phyloP scores from a whole-genome alignment of 2,797 vertebrate species.

The Cebuella pygmaea region DNA sequence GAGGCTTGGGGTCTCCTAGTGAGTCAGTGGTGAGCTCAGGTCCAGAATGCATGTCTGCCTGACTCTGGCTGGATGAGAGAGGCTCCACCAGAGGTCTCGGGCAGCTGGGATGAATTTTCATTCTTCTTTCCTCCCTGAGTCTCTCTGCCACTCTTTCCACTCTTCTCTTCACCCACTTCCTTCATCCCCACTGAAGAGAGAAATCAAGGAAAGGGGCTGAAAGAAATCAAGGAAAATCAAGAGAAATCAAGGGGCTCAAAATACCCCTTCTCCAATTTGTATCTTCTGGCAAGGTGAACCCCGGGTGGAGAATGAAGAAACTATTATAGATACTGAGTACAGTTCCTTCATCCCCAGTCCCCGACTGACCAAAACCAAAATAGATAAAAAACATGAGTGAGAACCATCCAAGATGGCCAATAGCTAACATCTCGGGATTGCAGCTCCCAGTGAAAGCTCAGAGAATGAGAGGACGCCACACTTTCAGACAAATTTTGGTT shows the following conservation, averaged over 20 bases:
- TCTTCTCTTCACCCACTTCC: not conserved
- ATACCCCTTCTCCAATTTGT: not conserved
- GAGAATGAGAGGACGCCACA: no score
- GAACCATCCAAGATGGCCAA: no score
- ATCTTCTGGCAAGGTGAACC: not conserved
- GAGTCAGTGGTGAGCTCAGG: not conserved
- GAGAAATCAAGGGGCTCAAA: not conserved
- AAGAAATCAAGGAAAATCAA: not conserved
- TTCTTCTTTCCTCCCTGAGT: not conserved
- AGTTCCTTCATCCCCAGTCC: not conserved
- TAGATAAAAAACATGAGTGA: not conserved
- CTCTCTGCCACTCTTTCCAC: not conserved
- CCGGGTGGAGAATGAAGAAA: not conserved
- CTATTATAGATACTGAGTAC: not conserved
- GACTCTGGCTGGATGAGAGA: not conserved
- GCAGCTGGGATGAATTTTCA: not conserved
- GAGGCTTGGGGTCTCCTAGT: not conserved
- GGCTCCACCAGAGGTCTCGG: not conserved
- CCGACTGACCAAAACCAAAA: not conserved
- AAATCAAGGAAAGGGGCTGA: not conserved
- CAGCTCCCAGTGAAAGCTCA: no score
- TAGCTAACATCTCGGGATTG: no score
- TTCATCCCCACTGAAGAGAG: not conserved
- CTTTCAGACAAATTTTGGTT: no score
- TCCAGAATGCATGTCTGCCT: not conserved